A percentile compares a stretch with the other conserved stretches of the same genome.
Conservation (phyloP, 1,140 invertebrate species). For the Leptopilina boulardi region DNA sequence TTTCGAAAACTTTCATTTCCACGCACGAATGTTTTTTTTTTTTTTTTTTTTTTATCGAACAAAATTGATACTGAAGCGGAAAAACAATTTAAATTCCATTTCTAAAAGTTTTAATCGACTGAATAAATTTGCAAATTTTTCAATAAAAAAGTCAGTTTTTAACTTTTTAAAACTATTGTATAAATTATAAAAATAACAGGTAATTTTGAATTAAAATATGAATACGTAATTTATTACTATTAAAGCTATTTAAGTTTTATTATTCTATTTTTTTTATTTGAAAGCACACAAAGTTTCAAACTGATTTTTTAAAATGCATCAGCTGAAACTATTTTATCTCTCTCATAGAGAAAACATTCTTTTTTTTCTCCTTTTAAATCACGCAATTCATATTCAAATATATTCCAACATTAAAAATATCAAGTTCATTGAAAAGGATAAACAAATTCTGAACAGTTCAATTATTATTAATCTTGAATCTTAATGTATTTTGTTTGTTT, state of each 20-base stretch:
- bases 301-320: slow-evolving; percentile 4
- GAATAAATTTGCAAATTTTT: too few species aligned
- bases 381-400: background rate
- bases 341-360: background rate
- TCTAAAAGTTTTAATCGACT: too few species aligned
- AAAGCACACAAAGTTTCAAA: slow-evolving; percentile 14
- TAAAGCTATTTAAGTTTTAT: slow-evolving; percentile 6
- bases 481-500: too few species aligned
- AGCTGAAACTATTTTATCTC: background rate
- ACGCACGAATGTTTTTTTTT: too few species aligned
- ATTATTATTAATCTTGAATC: background rate
- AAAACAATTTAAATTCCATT: too few species aligned
- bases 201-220: background rate
- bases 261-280: background rate
- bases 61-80: too few species aligned
- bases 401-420: background rate
- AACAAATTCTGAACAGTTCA: background rate
- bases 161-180: too few species aligned
- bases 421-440: background rate
- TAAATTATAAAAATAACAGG: background rate
- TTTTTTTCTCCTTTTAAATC: background rate
- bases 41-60: too few species aligned
- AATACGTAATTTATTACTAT: background rate
- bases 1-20: too few species aligned
- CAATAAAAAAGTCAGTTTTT: too few species aligned